phyloP scores from a whole-genome alignment of 2,797 vertebrate genomes.

The Manis javanica region DNA sequence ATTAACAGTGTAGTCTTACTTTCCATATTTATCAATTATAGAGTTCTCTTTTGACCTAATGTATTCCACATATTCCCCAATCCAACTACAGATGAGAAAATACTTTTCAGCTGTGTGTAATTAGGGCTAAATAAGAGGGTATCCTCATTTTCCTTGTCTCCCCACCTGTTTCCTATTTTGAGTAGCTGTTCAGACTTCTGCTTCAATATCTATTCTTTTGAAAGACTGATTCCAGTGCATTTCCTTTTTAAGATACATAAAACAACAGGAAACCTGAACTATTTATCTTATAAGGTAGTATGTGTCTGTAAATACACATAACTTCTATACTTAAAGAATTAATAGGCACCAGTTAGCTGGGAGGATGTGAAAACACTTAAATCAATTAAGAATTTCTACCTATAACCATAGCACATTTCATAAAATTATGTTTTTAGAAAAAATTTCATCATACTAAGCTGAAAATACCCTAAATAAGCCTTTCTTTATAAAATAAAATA shows the following conservation, averaged over 20 bases:
- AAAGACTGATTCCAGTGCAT: not conserved
- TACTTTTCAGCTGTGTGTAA: not conserved
- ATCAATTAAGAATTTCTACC: constrained; percentile 34
- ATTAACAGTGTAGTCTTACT: not conserved
- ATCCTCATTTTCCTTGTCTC: not conserved
- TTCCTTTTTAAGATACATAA: constrained; percentile 1
- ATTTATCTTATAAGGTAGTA: not conserved
- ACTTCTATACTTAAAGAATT: not conserved
- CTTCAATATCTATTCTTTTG: not conserved
- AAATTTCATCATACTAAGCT: not conserved
- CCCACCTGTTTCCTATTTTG: not conserved
- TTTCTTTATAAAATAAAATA: constrained; percentile 49
- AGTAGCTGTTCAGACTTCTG: not conserved
- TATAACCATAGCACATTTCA: not conserved
- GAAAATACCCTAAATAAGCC: not conserved
- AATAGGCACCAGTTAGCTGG: not conserved
- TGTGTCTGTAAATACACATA: not conserved
- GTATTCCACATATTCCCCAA: not conserved
- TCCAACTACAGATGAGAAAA: constrained; percentile 3
- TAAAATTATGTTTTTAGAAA: constrained; percentile 35
- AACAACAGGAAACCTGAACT: not conserved
- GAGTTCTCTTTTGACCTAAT: not conserved
- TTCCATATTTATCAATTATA: not conserved
- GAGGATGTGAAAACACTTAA: not conserved
- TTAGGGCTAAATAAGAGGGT: not conserved